Evolutionary conservation across 2,888 invertebrate genomes (phyloP), one percentile per base, ranked within the genome.

Genomic region (Epinotia brunnichana): DNA sequence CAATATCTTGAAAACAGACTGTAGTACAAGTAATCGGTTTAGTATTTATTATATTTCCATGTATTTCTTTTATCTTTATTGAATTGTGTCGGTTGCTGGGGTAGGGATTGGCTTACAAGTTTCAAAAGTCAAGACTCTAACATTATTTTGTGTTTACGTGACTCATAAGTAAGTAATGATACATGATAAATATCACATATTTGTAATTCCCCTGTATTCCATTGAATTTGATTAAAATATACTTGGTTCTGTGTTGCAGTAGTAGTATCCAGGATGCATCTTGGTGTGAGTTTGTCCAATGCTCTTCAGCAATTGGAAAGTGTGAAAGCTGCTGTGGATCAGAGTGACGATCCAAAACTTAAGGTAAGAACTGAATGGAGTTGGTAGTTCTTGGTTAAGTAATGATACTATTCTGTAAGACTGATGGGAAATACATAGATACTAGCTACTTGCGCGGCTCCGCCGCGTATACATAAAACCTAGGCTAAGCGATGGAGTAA

Each of bases 301-400:
- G 98, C 98, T 75, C 94, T 98, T 77, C 97, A 97, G 88, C 95
- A 98, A 84, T 92, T 98, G 82, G 98, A 98, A 89, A 97, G 97
- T 81, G 96, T 98, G 44, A 97, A 98, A 87, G 94, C 96, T 83
- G 95, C 96, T 69, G 96, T 98, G 53, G 97, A 97, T 84, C 96
- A 97, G 81, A 95, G 96, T 77, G 97, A 97, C 82, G 97, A 97
- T 90, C 95, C 96, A 0, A 97, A 97, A 86, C 88, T 97, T 74
- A 96, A 97, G 91, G 94, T 95, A 87, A 85, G 82, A 76, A 67
- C 21, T 63, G 24, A 66, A n/a, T n/a, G n/a, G n/a, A n/a, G n/a
- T n/a, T n/a, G n/a, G n/a, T n/a, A n/a, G n/a, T n/a, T n/a, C n/a
- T n/a, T n/a, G n/a, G n/a, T n/a, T n/a, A n/a, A n/a, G n/a, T n/a